Conservation (phyloP, 1,140 invertebrate species). For the Oncopeltus fasciatus region DNA sequence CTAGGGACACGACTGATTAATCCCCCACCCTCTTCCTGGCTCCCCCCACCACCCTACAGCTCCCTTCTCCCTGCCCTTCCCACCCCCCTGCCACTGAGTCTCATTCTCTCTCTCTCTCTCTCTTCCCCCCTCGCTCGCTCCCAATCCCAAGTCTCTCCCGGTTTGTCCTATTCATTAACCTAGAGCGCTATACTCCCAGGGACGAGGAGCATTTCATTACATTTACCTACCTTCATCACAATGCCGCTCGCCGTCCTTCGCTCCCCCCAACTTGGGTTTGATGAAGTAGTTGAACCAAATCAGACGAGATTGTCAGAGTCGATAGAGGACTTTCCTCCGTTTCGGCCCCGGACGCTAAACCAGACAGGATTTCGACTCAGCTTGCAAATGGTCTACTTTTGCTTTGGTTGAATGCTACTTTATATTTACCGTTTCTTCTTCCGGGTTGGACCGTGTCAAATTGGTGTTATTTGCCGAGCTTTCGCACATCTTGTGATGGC, state of each 20-base stretch:
- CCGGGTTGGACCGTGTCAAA: no score
- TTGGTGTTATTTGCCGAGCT: no score
- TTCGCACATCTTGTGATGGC: no score
- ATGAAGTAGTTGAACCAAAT: neutral
- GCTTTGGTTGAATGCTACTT: no score
- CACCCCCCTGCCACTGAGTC: neutral
- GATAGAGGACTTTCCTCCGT: no score
- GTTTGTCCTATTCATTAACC: conserved; percentile 4
- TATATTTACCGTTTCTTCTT: no score
- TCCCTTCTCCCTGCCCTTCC: neutral
- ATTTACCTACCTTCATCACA: neutral
- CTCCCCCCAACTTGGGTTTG: neutral
- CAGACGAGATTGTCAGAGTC: no score
- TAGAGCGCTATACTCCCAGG: neutral
- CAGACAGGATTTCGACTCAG: no score
- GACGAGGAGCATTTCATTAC: neutral
- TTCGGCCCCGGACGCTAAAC: no score
- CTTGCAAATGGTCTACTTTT: no score
- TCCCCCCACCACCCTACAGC: neutral
- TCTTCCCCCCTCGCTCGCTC: no score
- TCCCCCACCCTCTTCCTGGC: neutral
- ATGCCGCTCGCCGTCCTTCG: neutral
- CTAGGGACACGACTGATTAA: neutral
- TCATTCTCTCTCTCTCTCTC: no score
- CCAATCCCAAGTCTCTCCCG: neutral